Conservation (phyloP, 2,113 vertebrate species). For the Octodon degus region DNA sequence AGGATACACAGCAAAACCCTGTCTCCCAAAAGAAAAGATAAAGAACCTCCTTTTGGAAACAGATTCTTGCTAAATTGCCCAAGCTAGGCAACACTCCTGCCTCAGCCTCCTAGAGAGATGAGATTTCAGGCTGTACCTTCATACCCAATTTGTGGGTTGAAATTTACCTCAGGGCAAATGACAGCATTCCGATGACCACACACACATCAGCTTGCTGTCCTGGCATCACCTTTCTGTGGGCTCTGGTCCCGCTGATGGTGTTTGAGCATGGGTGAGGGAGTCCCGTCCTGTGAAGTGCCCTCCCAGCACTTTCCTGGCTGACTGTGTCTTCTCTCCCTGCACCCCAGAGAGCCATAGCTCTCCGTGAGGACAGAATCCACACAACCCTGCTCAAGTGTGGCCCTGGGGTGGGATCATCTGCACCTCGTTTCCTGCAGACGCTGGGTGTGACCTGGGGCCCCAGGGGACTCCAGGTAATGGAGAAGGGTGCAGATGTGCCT, state of each 20-base stretch:
- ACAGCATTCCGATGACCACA: fast-evolving
- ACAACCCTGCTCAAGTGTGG: background rate
- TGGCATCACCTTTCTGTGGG: background rate
- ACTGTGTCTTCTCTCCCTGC: background rate
- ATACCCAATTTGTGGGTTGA: background rate
- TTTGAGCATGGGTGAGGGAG: background rate
- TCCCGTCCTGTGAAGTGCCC: background rate
- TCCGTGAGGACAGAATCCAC: background rate
- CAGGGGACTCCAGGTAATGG: background rate
- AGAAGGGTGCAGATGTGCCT: background rate
- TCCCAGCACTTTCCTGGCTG: fast-evolving
- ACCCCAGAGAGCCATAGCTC: background rate
- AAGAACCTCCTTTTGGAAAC: background rate
- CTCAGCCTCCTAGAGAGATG: background rate
- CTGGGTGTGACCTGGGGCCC: background rate
- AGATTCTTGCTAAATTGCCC: background rate
- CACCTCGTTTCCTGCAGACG: background rate
- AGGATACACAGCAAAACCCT: background rate
- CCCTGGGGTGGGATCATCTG: background rate
- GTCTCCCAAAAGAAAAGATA: background rate
- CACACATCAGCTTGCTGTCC: background rate
- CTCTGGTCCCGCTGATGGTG: background rate
- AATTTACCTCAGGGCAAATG: too few species aligned
- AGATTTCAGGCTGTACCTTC: background rate
- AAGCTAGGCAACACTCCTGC: background rate